phyloP scores from a whole-genome alignment of 2,888 invertebrate genomes.

The Stenotaenia linearis region DNA sequence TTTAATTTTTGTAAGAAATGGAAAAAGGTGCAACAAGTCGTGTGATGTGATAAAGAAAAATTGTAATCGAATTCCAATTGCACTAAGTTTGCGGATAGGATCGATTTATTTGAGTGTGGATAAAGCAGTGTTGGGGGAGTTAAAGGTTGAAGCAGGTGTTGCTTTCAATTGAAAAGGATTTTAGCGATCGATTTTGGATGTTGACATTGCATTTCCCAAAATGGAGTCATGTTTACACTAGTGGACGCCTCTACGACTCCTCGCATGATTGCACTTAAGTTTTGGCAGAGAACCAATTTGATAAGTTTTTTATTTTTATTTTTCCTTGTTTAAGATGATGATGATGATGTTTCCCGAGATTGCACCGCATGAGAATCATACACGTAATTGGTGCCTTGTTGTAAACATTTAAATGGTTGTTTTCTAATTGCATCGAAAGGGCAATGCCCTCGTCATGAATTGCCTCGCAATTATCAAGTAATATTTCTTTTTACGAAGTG shows the following conservation, averaged over 20 bases:
- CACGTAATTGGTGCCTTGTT: not conserved
- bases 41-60: not conserved
- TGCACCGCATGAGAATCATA: not conserved
- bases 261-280: not conserved
- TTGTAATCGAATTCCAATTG: not conserved
- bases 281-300: not conserved
- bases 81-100: not conserved
- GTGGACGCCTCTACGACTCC: not conserved
- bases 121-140: not conserved
- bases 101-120: not conserved
- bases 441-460: not conserved
- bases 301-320: not conserved
- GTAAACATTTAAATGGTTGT: constrained; percentile 5
- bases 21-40: not conserved
- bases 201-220: not conserved
- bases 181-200: not conserved
- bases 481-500: constrained; percentile 21
- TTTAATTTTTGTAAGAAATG: not conserved
- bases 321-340: constrained; percentile 1
- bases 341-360: not conserved
- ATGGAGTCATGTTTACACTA: constrained; percentile 16
- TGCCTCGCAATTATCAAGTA: not conserved
- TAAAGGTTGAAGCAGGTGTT: constrained; percentile 3
- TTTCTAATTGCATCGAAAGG: constrained; percentile 7
- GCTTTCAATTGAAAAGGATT: constrained; percentile 8